Evolutionary conservation across 1,140 invertebrate genomes (phyloP).

Genomic region (Aphidius ervi): DNA sequence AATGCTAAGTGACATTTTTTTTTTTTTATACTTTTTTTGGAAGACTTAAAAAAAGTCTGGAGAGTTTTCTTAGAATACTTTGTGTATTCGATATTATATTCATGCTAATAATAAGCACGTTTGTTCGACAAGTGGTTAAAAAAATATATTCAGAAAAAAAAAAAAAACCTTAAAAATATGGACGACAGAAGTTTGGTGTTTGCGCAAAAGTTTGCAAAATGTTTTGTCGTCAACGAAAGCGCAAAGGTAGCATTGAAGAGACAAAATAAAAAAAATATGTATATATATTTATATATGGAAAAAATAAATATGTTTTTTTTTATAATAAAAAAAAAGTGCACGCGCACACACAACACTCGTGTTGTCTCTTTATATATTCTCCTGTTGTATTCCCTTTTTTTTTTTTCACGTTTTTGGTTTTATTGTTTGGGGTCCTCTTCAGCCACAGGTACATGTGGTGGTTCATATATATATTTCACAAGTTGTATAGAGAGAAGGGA

Average conservation of each 20-base stretch:
- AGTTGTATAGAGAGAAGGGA: background rate
- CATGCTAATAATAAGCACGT: conserved; percentile 41
- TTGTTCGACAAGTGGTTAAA: conserved; percentile 27
- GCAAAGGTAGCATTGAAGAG: conserved; percentile 21
- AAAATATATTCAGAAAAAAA: too few relatives aligned
- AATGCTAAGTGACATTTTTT: conserved; percentile 21
- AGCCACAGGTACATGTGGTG: conserved; percentile 4
- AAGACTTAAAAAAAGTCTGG: conserved; percentile 31
- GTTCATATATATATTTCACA: background rate
- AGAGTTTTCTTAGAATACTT: background rate
- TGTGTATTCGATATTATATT: conserved; percentile 34
- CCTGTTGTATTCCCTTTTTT: background rate
- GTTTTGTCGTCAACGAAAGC: conserved; percentile 11
- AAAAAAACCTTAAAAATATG: too few relatives aligned
- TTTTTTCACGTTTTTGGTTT: background rate
- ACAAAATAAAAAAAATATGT: conserved; percentile 21
- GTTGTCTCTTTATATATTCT: too few relatives aligned
- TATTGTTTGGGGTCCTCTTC: conserved; percentile 6
- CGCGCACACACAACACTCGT: too few relatives aligned
- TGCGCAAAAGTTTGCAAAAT: conserved; percentile 13
- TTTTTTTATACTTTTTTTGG: too few relatives aligned
- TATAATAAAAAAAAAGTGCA: too few relatives aligned
- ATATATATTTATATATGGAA: background rate
- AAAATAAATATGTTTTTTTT: too few relatives aligned
- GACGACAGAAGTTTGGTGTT: conserved; percentile 7